Evolutionary conservation across 2,888 invertebrate genomes (phyloP).

Genomic region (Melinaea menophilus): DNA sequence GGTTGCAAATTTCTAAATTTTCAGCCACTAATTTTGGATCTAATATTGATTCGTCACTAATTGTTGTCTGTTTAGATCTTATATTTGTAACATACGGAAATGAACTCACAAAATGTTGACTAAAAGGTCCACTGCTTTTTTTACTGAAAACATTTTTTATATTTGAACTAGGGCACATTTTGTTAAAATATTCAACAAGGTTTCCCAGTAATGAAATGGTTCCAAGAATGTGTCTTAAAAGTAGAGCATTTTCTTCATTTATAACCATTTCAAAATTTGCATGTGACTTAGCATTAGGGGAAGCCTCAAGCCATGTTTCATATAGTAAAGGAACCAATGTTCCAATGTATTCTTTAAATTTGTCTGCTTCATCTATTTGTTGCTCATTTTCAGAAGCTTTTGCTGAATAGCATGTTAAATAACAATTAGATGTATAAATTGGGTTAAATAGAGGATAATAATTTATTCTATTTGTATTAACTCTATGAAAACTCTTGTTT

Average conservation of each 20-base stretch:
- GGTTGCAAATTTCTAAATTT: slow-evolving; percentile 61
- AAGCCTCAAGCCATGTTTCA: slow-evolving; percentile 91
- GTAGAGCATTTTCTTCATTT: slow-evolving; percentile 79
- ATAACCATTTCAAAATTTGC: slow-evolving; percentile 71
- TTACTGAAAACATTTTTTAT: slow-evolving; percentile 71
- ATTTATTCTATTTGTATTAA: slow-evolving; percentile 49
- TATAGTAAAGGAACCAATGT: slow-evolving; percentile 86
- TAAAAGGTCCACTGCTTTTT: slow-evolving; percentile 74
- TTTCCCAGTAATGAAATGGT: slow-evolving; percentile 80
- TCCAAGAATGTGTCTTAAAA: slow-evolving; percentile 80
- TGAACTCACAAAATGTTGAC: slow-evolving; percentile 73
- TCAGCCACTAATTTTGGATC: slow-evolving; percentile 59
- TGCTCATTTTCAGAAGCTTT: slow-evolving; percentile 53
- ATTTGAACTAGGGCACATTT: slow-evolving; percentile 55
- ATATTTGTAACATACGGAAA: slow-evolving; percentile 78
- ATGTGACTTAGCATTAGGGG: slow-evolving; percentile 69
- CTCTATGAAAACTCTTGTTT: slow-evolving; percentile 39
- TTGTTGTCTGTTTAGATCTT: slow-evolving; percentile 47
- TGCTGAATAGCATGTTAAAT: slow-evolving; percentile 63
- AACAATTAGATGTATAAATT: slow-evolving; percentile 53
- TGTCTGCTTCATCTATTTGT: slow-evolving; percentile 63
- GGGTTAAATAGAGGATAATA: slow-evolving; percentile 56
- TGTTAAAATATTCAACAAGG: slow-evolving; percentile 52
- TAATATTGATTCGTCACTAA: slow-evolving; percentile 53
- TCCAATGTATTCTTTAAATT: slow-evolving; percentile 80